These are phyloP conservation scores for Paramisgurnus dabryanus DNA, from an alignment of 2,113 vertebrate species.

Conservation along the genomic window DNA sequence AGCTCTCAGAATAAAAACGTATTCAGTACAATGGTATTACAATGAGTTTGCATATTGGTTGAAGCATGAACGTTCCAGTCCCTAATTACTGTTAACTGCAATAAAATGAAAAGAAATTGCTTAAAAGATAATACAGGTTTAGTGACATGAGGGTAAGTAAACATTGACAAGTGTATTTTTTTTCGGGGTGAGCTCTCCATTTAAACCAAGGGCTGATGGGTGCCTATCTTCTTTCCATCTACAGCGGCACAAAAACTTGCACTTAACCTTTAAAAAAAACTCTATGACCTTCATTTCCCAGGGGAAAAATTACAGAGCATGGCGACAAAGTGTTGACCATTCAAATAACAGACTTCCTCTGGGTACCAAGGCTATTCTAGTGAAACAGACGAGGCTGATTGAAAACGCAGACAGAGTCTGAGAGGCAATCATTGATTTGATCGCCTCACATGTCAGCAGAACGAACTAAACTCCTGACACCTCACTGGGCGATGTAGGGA, in stretches of 20 bases:
- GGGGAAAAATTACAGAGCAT: conserved; percentile 1
- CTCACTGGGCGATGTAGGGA: neutral
- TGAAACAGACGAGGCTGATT: neutral
- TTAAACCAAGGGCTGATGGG: conserved; percentile 15
- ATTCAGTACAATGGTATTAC: no score
- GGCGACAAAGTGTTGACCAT: neutral
- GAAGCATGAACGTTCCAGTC: no score
- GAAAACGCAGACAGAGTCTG: conserved; percentile 6
- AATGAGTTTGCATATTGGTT: no score
- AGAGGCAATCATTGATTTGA: conserved; percentile 3
- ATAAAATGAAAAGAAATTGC: no score
- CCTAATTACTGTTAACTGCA: no score
- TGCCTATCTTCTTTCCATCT: conserved; percentile 25
- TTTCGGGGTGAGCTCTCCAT: neutral
- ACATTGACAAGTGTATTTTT: no score
- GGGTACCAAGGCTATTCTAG: conserved; percentile 1
- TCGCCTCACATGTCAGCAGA: conserved; percentile 17
- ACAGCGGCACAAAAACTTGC: neutral
- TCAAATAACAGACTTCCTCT: conserved; percentile 23
- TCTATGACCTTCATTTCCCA: conserved; percentile 9
- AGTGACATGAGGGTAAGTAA: no score
- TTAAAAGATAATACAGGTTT: no score
- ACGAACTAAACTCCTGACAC: neutral
- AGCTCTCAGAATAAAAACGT: no score
- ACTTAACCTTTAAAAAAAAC: conserved; percentile 43